Conservation (phyloP, 2,797 vertebrate species). For the Lepus oiostolus region DNA sequence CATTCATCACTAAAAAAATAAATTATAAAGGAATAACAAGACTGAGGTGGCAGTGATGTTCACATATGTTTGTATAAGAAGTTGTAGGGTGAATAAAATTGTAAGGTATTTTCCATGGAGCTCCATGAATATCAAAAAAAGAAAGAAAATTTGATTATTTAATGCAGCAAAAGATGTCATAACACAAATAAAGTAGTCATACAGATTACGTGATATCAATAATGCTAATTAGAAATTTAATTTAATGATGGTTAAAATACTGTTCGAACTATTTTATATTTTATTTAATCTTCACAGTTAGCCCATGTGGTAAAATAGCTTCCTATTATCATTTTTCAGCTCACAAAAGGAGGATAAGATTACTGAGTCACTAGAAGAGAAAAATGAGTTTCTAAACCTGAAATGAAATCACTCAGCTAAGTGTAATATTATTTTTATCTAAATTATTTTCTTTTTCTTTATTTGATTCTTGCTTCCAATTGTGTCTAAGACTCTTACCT, state of each 20-base stretch:
- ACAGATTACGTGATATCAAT: neutral
- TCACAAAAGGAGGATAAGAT: neutral
- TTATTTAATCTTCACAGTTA: neutral
- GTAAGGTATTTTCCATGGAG: neutral
- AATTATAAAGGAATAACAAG: neutral
- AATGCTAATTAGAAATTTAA: neutral
- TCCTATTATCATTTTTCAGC: neutral
- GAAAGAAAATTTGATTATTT: neutral
- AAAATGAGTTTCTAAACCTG: neutral
- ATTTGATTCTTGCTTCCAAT: neutral
- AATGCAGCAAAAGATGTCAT: neutral
- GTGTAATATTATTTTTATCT: neutral
- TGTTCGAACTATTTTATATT: neutral
- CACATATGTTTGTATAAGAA: neutral
- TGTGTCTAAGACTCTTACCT: neutral
- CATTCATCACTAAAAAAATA: neutral
- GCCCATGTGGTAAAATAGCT: neutral
- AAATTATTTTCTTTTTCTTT: neutral
- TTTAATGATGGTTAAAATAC: neutral
- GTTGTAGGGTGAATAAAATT: neutral
- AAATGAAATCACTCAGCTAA: neutral
- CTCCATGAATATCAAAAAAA: neutral
- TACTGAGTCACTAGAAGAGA: neutral
- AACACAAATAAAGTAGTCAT: neutral
- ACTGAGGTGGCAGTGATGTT: neutral